Evolutionary conservation across 2,888 invertebrate species (phyloP).

Genomic region (Xestia rhomboidea): DNA sequence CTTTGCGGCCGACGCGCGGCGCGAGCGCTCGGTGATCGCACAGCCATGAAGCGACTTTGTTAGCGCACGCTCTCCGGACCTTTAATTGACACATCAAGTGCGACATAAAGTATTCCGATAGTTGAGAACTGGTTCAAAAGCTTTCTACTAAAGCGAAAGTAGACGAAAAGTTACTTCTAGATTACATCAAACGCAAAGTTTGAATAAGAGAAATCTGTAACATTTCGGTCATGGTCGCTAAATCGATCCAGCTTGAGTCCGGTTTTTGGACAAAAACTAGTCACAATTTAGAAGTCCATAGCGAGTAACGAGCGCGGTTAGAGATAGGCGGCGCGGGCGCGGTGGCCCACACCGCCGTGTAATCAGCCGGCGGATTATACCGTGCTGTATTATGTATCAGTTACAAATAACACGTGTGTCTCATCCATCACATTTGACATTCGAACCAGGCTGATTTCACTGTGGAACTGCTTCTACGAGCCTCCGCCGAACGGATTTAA

Average conservation of each 20-base stretch:
- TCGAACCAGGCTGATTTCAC: constrained; percentile 52
- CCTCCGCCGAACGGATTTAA: constrained; percentile 36
- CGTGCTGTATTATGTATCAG: constrained; percentile 62
- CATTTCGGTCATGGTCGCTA: constrained; percentile 76
- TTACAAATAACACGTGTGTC: constrained; percentile 69
- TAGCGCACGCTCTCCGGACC: constrained; percentile 50
- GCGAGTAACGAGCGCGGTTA: constrained; percentile 54
- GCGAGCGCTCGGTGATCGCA: constrained; percentile 28
- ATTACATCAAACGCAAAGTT: constrained; percentile 45
- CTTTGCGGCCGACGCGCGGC: constrained; percentile 78
- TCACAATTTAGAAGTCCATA: constrained; percentile 67
- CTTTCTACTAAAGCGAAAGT: constrained; percentile 46
- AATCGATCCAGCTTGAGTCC: constrained; percentile 70
- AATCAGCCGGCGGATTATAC: constrained; percentile 66
- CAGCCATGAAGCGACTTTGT: constrained; percentile 61
- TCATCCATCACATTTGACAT: constrained; percentile 65
- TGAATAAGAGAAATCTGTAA: constrained; percentile 62
- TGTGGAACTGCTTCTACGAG: constrained; percentile 54
- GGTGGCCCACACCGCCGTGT: constrained; percentile 44
- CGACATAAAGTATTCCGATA: constrained; percentile 20
- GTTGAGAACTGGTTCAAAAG: constrained; percentile 26
- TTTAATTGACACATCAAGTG: constrained; percentile 55
- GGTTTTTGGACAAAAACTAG: constrained; percentile 76
- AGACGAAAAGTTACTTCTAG: constrained; percentile 20
- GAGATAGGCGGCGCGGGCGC: constrained; percentile 32